Evolutionary conservation across 2,113 vertebrate species (phyloP), one percentile per base, ranked within the genome.

Genomic region (Jacana jacana): DNA sequence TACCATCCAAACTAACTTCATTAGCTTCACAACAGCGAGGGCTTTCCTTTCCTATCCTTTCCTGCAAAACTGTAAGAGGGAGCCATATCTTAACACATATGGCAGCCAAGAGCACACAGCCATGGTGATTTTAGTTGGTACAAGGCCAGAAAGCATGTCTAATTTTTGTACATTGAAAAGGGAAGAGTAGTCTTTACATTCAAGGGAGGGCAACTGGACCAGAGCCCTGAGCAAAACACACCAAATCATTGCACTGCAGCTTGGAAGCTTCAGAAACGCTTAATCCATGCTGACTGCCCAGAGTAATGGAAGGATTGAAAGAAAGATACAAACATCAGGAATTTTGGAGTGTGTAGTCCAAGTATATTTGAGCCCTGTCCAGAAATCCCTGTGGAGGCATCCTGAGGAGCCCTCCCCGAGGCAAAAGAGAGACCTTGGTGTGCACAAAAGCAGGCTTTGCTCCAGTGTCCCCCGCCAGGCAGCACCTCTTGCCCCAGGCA

Each of bases 401-500:
- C 44, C 44, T 13, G 3, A 55, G 81, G 40, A 87, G 52, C 48
- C 23, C 33, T 70, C 11, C 4, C 0, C 0, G 42, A 72, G 60
- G 37, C 7, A 6, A 15, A 76, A 37, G 40, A 40, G 23, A 76
- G 69, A 17, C 9, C 40, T 14, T 6, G 33, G 16, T 9, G 22
- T 33, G 51, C 60, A 24, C 31, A 61, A 65, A 16, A 52, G 77
- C 23, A 44, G 42, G 17, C 8, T 58, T 27, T 63, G 46, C 35
- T 61, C 35, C 20, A 6, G 9, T 4, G 8, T 15, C 31, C 73
- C 35, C 4, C 12, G n/a, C 31, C 58, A 1, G 23, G 71, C n/a
- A 90, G 23, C 3, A 5, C 9, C 73, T 49, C 70, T 4, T 3
- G 4, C 44, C 42, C 28, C 0, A 0, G 44, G 16, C 49, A 77